Evolutionary conservation across 2,888 invertebrate species (phyloP).

Genomic region (Troides helena): DNA sequence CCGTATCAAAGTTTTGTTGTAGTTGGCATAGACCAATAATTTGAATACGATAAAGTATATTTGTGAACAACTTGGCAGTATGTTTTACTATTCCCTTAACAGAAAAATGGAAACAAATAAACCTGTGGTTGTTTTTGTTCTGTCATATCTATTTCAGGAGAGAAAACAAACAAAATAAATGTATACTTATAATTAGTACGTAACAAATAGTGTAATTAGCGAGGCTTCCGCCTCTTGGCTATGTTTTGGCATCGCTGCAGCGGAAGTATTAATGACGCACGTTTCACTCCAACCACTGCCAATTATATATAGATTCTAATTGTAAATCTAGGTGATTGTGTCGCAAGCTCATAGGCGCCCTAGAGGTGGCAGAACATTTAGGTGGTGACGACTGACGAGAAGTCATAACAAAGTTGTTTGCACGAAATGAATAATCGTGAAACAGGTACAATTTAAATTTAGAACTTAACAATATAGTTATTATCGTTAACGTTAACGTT

Average conservation of each 20-base stretch:
- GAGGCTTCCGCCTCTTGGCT: constrained; percentile 38
- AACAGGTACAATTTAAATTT: not conserved
- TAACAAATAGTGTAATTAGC: constrained; percentile 41
- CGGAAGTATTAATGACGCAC: constrained; percentile 43
- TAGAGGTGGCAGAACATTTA: constrained; percentile 8
- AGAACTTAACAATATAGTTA: too few relatives aligned
- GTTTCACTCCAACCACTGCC: constrained; percentile 30
- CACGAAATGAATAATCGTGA: not conserved
- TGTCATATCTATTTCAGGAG: constrained; percentile 2
- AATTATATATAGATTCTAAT: constrained; percentile 37
- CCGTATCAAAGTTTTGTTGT: too few relatives aligned
- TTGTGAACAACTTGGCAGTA: not conserved
- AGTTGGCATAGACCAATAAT: too few relatives aligned
- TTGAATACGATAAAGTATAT: too few relatives aligned
- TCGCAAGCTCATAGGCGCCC: constrained; percentile 12
- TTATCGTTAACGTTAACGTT: too few relatives aligned
- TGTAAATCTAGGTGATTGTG: constrained; percentile 29
- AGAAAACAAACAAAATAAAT: constrained; percentile 3
- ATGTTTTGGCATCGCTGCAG: constrained; percentile 40
- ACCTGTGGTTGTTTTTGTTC: not conserved
- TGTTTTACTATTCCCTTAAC: not conserved
- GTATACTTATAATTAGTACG: constrained; percentile 19
- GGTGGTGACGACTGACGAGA: not conserved
- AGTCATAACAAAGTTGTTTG: not conserved
- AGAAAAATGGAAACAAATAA: not conserved